Conservation (phyloP, 1,140 invertebrate genomes). For the Camponotus floridanus region DNA sequence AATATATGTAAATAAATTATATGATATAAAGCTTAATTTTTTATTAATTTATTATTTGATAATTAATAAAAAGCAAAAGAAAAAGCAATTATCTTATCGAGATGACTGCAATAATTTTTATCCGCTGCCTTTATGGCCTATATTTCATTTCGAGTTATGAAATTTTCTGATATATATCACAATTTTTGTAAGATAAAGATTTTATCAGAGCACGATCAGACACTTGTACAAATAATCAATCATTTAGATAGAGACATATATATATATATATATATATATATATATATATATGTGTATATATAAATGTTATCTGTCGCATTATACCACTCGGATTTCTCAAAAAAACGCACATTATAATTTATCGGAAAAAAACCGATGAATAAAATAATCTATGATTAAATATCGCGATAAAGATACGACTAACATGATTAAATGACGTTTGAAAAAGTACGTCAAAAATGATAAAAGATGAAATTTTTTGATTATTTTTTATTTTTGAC, state of each 20-base stretch:
- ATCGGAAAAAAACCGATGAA: neutral
- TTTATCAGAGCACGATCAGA: conserved; percentile 3
- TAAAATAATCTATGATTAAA: neutral
- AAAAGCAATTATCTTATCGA: conserved; percentile 12
- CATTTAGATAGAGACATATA: neutral
- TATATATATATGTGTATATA: neutral
- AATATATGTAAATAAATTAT: neutral
- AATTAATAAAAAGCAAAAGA: neutral
- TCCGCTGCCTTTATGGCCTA: neutral
- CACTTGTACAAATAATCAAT: conserved; percentile 20
- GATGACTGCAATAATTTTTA: neutral
- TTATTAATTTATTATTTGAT: neutral
- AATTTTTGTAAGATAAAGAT: conserved; percentile 4
- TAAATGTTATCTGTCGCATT: neutral
- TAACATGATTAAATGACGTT: too few species aligned
- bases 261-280: neutral
- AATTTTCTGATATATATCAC: neutral
- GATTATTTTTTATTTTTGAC: neutral
- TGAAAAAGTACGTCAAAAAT: neutral
- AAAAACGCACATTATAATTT: neutral
- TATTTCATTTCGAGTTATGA: neutral
- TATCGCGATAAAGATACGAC: neutral
- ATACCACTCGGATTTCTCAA: neutral
- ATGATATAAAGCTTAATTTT: too few species aligned
- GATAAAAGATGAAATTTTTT: neutral